Base-by-base conservation (phyloP, 1,140 invertebrate genomes). In the Drosophila malerkotliana region DNA sequence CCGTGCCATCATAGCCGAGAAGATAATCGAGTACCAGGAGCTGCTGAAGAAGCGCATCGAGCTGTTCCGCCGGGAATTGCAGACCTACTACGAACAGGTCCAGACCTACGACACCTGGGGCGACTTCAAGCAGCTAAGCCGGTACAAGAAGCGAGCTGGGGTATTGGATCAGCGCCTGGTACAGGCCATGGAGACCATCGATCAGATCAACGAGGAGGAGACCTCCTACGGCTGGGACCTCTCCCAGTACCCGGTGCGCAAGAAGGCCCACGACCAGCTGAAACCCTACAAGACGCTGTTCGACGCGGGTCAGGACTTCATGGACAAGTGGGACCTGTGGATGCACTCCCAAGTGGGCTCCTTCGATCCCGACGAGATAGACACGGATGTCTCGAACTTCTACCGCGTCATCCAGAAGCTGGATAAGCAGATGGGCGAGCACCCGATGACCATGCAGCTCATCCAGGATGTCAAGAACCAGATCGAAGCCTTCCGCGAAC, bases 121-220 rank as follows among this genome's bases (percentile, higher is more conserved):
- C 2, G 96, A 98, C 71, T 94, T 98, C n/a, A 94, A 96, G 14
- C 95, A 98, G 51, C 93, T 99, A 44, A 93, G 95, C 26, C 95
- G 96, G 74, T 99, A 99, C 91, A 94, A 97, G 26, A 95, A 95
- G 37, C 96, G 97, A 61, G 96, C 97, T 1, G 94, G 93, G 9
- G 92, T 94, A 39, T 90, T 99, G 0, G 95, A 98, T 83, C 93
- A 94, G 54, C 92, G 94, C 60, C 91, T 96, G 68, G 85, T 94
- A 0, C 80, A 79, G 5, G 98, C 97, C 8, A 94, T 97, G 88
- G 94, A 95, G 39, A 96, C 94, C 72, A 98, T 98, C 61, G 96
- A 98, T 82, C 93, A 95, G 58, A 98, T 99, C 76, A 99, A 99
- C 91, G 95, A 95, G 85, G 98, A 99, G 91, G 98, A 99, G 91